A percentile compares a stretch with the other conserved stretches of the same genome.
These are phyloP conservation scores for Salticus scenicus DNA, from an alignment of 2,888 invertebrate genomes.

Conservation along the genomic window DNA sequence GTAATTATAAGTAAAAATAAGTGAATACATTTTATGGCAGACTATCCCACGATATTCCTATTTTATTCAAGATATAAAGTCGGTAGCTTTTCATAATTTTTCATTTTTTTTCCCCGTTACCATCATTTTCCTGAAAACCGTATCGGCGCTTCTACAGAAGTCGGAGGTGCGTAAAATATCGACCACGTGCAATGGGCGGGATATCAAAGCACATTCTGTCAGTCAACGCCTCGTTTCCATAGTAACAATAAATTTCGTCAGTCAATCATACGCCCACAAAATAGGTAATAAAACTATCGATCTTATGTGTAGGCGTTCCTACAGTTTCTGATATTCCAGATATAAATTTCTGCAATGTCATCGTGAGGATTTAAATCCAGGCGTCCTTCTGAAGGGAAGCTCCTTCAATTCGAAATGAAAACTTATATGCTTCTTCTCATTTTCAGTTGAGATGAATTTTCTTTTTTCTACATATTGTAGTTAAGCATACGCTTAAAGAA, in stretches of 20 bases:
- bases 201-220: slow-evolving; percentile 26
- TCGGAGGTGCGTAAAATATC: slow-evolving; percentile 45
- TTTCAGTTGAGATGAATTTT: too few species aligned
- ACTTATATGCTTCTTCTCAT: too few species aligned
- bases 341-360: slow-evolving; percentile 27
- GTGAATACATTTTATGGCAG: too few species aligned
- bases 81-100: slow-evolving; percentile 19
- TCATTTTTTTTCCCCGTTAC: not conserved
- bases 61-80: too few species aligned
- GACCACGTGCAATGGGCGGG: slow-evolving; percentile 47
- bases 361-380: not conserved
- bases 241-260: slow-evolving; percentile 41
- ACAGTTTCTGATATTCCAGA: slow-evolving; percentile 36
- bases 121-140: slow-evolving; percentile 28
- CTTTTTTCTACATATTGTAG: too few species aligned
- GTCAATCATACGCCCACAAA: slow-evolving; percentile 61
- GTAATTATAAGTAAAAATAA: too few species aligned
- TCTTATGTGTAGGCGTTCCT: slow-evolving; percentile 52
- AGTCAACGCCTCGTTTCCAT: slow-evolving; percentile 35
- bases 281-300: slow-evolving; percentile 62
- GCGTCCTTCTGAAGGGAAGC: slow-evolving; percentile 18
- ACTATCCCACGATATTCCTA: too few species aligned
- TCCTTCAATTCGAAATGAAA: too few species aligned
- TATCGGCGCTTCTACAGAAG: slow-evolving; percentile 37
- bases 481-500: too few species aligned